phyloP scores from a whole-genome alignment of 23 tunicate genomes.

The Halocynthia aurantium region DNA sequence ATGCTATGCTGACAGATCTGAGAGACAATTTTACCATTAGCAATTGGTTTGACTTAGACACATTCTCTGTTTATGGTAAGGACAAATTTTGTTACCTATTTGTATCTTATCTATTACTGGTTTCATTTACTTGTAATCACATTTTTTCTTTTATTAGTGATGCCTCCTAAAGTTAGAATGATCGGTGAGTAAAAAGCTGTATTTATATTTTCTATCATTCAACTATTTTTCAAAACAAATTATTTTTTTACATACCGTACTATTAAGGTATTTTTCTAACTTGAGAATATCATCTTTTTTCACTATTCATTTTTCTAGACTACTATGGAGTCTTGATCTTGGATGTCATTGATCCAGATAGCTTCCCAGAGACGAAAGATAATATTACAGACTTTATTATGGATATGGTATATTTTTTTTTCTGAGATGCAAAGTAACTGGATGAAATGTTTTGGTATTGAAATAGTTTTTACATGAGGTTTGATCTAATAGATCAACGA shows the following conservation, averaged over 20 bases:
- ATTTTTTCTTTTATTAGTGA: too few species aligned
- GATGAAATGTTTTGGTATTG: background rate
- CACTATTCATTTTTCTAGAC: background rate
- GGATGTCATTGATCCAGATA: background rate
- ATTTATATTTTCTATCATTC: too few species aligned
- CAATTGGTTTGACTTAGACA: slow-evolving; percentile 3
- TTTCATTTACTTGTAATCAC: too few species aligned
- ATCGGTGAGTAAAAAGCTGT: too few species aligned
- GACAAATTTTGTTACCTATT: too few species aligned
- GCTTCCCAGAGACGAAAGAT: background rate
- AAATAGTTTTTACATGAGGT: too few species aligned
- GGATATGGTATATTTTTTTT: background rate
- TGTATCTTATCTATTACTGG: too few species aligned
- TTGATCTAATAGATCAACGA: background rate
- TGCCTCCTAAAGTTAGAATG: too few species aligned
- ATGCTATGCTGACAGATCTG: background rate
- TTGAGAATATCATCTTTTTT: background rate
- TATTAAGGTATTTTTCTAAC: too few species aligned
- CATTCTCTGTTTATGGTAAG: slow-evolving; percentile 23
- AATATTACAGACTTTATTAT: background rate
- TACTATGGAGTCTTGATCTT: background rate
- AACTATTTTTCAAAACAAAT: too few species aligned
- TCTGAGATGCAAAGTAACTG: background rate
- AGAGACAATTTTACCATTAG: background rate
- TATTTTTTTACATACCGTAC: too few species aligned